Conservation (phyloP, 2,797 vertebrate species). For the Coluber constrictor region DNA sequence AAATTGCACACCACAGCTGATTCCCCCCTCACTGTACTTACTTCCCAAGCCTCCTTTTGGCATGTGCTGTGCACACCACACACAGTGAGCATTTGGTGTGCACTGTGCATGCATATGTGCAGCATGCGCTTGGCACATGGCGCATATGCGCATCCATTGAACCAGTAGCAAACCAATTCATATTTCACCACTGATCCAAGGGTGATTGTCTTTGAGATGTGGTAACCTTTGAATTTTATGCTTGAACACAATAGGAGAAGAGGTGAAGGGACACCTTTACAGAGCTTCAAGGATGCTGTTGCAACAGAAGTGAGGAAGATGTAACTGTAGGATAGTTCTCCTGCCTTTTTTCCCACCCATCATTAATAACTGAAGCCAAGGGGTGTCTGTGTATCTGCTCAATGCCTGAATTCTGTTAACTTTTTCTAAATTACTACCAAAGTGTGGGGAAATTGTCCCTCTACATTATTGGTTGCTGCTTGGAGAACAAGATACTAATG, state of each 20-base stretch:
- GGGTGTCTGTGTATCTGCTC: not conserved
- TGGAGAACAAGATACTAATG: not conserved
- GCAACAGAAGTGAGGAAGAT: not conserved
- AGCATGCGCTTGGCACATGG: too few species aligned
- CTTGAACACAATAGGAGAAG: not conserved
- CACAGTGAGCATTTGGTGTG: too few species aligned
- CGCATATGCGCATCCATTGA: too few species aligned
- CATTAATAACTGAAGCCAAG: not conserved
- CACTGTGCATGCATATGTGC: too few species aligned
- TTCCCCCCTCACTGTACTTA: too few species aligned
- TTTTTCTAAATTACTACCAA: not conserved
- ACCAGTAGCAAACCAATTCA: too few species aligned
- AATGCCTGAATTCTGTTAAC: not conserved
- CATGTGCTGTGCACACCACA: too few species aligned
- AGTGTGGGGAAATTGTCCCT: not conserved
- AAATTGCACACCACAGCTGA: too few species aligned
- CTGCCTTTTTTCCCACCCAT: not conserved
- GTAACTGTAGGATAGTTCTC: not conserved
- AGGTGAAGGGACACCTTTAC: not conserved
- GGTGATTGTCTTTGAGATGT: not conserved
- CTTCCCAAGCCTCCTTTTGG: too few species aligned
- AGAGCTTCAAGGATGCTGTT: not conserved
- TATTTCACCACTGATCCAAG: not conserved
- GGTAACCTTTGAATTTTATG: not conserved
- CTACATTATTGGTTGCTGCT: not conserved